Percentiles rank a stretch among this genome's conserved stretches.
Conservation (phyloP, 1,140 invertebrate genomes). For the Helicoverpa armigera region DNA sequence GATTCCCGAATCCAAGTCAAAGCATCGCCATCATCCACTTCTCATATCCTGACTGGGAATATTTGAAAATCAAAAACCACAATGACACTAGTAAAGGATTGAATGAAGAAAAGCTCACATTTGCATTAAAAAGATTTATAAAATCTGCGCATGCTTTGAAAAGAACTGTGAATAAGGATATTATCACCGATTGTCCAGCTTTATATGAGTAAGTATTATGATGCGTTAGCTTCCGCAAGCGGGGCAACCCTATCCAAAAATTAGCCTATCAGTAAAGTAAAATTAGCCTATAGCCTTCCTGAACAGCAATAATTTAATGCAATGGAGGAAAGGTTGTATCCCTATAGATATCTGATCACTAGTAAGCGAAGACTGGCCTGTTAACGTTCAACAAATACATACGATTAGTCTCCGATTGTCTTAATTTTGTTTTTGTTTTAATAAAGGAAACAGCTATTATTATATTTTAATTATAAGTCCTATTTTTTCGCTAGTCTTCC, state of each 20-base stretch:
- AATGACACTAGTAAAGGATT: background rate
- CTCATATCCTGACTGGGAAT: background rate
- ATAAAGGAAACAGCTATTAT: too few species aligned
- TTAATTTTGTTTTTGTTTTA: too few species aligned
- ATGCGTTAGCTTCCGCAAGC: background rate
- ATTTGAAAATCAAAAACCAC: background rate
- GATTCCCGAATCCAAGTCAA: constrained; percentile 7
- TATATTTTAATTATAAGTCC: background rate
- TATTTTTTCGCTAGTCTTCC: constrained; percentile 4
- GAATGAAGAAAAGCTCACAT: constrained; percentile 11
- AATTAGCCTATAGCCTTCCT: too few species aligned
- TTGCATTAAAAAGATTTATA: background rate
- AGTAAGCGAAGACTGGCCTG: too few species aligned
- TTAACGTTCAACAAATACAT: too few species aligned
- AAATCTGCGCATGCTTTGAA: background rate
- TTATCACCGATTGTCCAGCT: background rate
- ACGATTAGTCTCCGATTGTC: too few species aligned
- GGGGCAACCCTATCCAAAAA: too few species aligned
- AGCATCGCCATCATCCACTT: background rate
- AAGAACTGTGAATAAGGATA: constrained; percentile 3
- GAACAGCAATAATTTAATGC: too few species aligned
- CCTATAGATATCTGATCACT: too few species aligned
- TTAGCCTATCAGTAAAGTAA: too few species aligned
- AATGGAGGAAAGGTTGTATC: too few species aligned
- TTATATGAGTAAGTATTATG: background rate